phyloP scores from a whole-genome alignment of 1,140 invertebrate species.

The Leptinotarsa lineolata region DNA sequence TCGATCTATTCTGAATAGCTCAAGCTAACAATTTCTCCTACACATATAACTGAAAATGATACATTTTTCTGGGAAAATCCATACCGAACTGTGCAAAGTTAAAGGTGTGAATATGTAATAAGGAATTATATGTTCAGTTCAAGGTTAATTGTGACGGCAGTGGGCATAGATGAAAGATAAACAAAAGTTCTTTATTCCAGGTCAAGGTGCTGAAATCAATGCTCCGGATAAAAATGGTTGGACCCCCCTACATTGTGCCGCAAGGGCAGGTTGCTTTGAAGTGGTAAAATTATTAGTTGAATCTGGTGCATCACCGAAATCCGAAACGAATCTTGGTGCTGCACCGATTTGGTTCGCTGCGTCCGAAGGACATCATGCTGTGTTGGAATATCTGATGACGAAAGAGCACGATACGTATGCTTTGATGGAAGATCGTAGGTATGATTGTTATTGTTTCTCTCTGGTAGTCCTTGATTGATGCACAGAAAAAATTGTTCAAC shows the following conservation, averaged over 20 bases:
- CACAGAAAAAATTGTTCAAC: background rate
- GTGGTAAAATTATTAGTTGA: constrained; percentile 95
- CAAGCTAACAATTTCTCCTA: too few species aligned
- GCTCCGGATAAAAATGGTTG: constrained; percentile 96
- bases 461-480: background rate
- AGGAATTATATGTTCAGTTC: background rate
- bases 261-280: constrained; percentile 91
- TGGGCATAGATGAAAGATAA: background rate
- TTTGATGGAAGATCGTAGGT: constrained; percentile 93
- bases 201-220: constrained; percentile 97
- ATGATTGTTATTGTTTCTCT: constrained; percentile 50
- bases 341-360: constrained; percentile 97
- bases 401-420: constrained; percentile 97
- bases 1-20: too few species aligned
- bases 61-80: too few species aligned
- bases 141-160: background rate
- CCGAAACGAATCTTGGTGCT: constrained; percentile 90
- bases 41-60: too few species aligned
- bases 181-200: constrained; percentile 43
- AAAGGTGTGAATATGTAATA: background rate
- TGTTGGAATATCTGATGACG: constrained; percentile 93
- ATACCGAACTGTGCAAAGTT: too few species aligned
- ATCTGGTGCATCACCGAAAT: constrained; percentile 92
- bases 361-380: constrained; percentile 93
- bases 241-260: constrained; percentile 95